Conservation (phyloP, 2,888 invertebrate genomes). For the Heteromurus nitidus region DNA sequence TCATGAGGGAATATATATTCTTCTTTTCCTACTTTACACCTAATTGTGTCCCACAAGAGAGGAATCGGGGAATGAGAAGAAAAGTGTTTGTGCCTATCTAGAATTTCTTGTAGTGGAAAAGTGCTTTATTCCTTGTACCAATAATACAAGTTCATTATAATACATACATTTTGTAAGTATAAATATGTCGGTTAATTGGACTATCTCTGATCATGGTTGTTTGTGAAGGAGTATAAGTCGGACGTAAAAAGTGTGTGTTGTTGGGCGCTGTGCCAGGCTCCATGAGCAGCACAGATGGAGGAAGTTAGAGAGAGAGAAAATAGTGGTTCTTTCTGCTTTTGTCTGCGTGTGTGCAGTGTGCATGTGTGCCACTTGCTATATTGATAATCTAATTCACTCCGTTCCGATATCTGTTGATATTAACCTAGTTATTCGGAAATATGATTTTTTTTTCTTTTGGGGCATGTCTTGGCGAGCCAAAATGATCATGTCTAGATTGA, state of each 20-base stretch:
- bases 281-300: constrained; percentile 15
- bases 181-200: constrained; percentile 55
- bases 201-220: too few relatives aligned
- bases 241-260: constrained; percentile 40
- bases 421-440: constrained; percentile 48
- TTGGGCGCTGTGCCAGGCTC: constrained; percentile 51
- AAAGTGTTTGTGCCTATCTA: too few relatives aligned
- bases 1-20: too few relatives aligned
- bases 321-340: too few relatives aligned
- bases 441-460: background rate
- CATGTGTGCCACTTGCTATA: background rate
- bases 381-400: background rate
- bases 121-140: background rate
- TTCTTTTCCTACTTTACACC: constrained; percentile 36
- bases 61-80: constrained; percentile 1
- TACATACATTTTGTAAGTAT: too few relatives aligned
- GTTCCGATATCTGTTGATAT: constrained; percentile 25
- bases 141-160: too few relatives aligned
- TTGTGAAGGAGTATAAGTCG: too few relatives aligned
- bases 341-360: too few relatives aligned
- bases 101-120: background rate
- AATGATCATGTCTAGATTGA: constrained; percentile 49
- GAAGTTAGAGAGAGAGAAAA: too few relatives aligned
- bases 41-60: constrained; percentile 48
- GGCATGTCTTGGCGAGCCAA: constrained; percentile 24